Conservation (phyloP, 2,888 invertebrate genomes). For the Pheosia tremula region DNA sequence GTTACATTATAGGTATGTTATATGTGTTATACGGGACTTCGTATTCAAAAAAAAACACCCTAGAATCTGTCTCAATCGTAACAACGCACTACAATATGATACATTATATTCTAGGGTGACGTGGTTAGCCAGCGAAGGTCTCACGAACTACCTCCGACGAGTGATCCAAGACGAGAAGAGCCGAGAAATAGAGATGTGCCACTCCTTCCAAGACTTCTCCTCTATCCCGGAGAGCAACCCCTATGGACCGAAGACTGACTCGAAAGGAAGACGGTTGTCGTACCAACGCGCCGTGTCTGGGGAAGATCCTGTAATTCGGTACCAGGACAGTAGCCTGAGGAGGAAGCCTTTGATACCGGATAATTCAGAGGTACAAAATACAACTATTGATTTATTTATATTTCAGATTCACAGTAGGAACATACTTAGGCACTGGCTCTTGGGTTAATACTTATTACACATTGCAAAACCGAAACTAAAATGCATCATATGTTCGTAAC, state of each 20-base stretch:
- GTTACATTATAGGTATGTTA: too few species aligned
- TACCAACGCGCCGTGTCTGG: slow-evolving; percentile 78
- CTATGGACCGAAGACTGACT: slow-evolving; percentile 47
- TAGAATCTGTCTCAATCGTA: too few species aligned
- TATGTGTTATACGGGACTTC: too few species aligned
- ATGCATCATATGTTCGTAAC: too few species aligned
- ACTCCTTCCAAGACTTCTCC: slow-evolving; percentile 67
- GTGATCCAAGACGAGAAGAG: slow-evolving; percentile 67
- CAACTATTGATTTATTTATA: too few species aligned
- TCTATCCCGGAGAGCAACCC: slow-evolving; percentile 59
- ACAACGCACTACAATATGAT: background rate
- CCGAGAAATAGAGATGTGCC: slow-evolving; percentile 53
- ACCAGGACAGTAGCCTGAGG: slow-evolving; percentile 53
- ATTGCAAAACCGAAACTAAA: too few species aligned
- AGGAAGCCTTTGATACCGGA: slow-evolving; percentile 57
- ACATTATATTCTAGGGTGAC: slow-evolving; percentile 61
- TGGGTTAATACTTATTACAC: too few species aligned
- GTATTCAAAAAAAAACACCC: too few species aligned
- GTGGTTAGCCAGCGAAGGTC: slow-evolving; percentile 74
- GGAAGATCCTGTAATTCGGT: slow-evolving; percentile 63
- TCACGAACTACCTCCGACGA: slow-evolving; percentile 70
- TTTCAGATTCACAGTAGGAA: too few species aligned
- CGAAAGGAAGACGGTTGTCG: slow-evolving; percentile 69
- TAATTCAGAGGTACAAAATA: slow-evolving; percentile 55
- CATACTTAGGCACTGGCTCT: too few species aligned